A percentile compares a stretch with the other conserved stretches of the same genome.
phyloP scores from a whole-genome alignment of 2,888 invertebrate genomes.

The Lycocerus yunnanus region DNA sequence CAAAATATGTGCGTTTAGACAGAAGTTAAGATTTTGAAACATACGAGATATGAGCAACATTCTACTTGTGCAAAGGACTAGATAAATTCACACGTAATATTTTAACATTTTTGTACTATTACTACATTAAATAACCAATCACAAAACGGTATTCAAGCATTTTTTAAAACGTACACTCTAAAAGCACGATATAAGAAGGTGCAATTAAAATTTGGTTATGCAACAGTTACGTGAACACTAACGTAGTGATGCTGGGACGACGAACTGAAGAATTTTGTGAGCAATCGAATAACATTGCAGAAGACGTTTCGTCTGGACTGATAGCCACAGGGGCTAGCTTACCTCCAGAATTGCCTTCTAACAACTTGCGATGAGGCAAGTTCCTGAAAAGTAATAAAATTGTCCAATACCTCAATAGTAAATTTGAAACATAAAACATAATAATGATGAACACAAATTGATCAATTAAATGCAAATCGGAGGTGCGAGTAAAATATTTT shows the following conservation, averaged over 20 bases:
- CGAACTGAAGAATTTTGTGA: conserved; percentile 50
- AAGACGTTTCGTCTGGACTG: conserved; percentile 60
- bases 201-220: conserved; percentile 4
- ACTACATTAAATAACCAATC: neutral
- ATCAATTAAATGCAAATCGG: neutral
- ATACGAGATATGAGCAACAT: neutral
- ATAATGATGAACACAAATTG: neutral
- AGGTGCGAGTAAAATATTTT: neutral
- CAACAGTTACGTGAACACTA: conserved; percentile 51
- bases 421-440: neutral
- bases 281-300: conserved; percentile 45
- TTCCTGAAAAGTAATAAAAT: conserved; percentile 56
- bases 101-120: neutral
- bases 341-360: conserved; percentile 55
- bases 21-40: neutral
- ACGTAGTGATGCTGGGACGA: conserved; percentile 63
- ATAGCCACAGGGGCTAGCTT: conserved; percentile 62
- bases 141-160: neutral
- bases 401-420: neutral
- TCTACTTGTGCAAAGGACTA: neutral
- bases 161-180: neutral
- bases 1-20: neutral
- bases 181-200: neutral
- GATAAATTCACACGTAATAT: neutral
- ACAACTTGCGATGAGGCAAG: conserved; percentile 58